Evolutionary conservation across 2,113 vertebrate species (phyloP), one percentile per base, ranked within the genome.

Genomic region (Anthoscopus minutus): DNA sequence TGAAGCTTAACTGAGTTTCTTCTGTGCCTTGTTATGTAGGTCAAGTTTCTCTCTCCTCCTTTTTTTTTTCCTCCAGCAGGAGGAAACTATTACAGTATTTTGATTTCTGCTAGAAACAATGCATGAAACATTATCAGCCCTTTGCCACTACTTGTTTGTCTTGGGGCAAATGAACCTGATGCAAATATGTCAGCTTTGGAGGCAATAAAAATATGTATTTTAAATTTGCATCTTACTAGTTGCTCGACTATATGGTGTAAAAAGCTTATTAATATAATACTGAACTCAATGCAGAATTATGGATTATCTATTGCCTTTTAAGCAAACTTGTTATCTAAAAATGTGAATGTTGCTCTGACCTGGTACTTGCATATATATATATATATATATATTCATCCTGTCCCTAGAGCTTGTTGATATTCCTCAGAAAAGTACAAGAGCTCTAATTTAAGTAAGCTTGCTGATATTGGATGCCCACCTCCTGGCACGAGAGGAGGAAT

Each of bases 71-170:
- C 15, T 56, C 58, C 51, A 91, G 53, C 87, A 81, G 92, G 85
- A 93, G 89, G 88, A 94, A 96, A 58, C 77, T 88, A 88, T 95
- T 91, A 88, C 51, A 81, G 42, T 93, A 85, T 89, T 96, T 88
- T 96, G 89, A 92, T 96, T 97, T 94, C 85, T 90, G 79, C 77
- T 78, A 47, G 81, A 83, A 93, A 91, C 88, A 88, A 85, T 87
- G 50, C 86, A 81, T 62, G 67, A 92, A 81, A 90, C 81, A 60
- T 84, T 96, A 89, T 92, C 71, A 72, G 45, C 51, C 37, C 85
- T 76, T 87, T 94, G 89, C 83, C 77, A 64, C 80, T 53, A 31
- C 66, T 69, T 74, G 86, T 85, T 95, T 91, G 67, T 80, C 87
- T 80, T 44, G 48, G 57, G 86, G 85, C 77, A 79, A 66, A 80